These are phyloP conservation scores for Vespertilio murinus DNA, from an alignment of 2,797 vertebrate genomes.

Conservation along the genomic window DNA sequence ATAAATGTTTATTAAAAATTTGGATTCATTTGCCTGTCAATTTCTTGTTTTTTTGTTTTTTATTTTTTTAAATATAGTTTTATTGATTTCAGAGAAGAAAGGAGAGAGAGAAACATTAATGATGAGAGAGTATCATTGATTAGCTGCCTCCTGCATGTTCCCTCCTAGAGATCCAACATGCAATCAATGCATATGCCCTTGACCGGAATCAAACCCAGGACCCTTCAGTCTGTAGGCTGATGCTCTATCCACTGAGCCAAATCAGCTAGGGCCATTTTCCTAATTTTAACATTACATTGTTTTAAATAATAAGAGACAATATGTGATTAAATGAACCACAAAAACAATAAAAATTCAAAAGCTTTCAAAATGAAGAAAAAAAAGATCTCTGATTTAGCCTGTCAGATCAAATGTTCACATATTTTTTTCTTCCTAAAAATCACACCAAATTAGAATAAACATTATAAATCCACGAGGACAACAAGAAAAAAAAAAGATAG, in stretches of 20 bases:
- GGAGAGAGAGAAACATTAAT: no score
- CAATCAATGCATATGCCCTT: no score
- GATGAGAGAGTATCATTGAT: no score
- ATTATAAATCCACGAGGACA: background rate
- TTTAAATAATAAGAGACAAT: background rate
- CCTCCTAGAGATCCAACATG: no score
- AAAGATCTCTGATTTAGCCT: background rate
- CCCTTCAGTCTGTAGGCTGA: no score
- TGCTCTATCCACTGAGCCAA: no score
- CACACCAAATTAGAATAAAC: background rate
- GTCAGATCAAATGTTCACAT: background rate
- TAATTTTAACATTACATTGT: background rate
- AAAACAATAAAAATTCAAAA: background rate
- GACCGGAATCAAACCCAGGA: no score
- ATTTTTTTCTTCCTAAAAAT: constrained; percentile 34
- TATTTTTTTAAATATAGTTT: background rate
- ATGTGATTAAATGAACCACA: background rate
- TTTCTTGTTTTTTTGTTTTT: background rate
- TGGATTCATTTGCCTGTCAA: background rate
- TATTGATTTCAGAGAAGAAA: no score
- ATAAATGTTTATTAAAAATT: background rate
- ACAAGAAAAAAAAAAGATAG: background rate
- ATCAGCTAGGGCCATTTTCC: background rate
- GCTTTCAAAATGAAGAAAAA: background rate
- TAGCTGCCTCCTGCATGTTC: no score